Base-by-base conservation (phyloP, 2,888 invertebrate species). In the Drosophila demipolita region DNA sequence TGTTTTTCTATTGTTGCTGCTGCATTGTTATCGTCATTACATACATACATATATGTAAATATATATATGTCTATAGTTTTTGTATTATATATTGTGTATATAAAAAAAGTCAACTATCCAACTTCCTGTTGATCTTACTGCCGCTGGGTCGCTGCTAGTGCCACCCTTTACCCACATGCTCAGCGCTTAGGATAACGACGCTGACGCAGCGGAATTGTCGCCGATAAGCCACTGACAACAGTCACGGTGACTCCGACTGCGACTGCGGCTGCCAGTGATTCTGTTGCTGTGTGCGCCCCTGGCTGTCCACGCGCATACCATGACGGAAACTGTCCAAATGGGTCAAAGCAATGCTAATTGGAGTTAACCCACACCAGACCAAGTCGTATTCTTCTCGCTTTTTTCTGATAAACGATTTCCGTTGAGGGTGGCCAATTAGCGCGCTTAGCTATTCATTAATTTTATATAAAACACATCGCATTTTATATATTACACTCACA, bases 91-190 rank as follows among this genome's bases (percentile, higher is more conserved):
- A 75, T 74, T 68, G 74, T 85, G 75, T 87, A 82, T 81, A 82
- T 89, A 79, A 82, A 87, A 83, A 70, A 64, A 82, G 77, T 78
- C 57, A 66, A 80, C 80, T 80, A 82, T 75, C 66, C 79, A 78
- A 88, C 89, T 88, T 88, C 88, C 88, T 89, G 90, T 88, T 88
- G 83, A 82, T 87, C 75, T 71, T 75, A 78, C 76, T 83, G 66
- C 76, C 49, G 38, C 55, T 57, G 73, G n/a, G 33, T 54, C 49
- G 72, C 78, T 75, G 83, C 78, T 78, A 85, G 68, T 72, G 87
- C 80, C 91, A 91, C 91, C 91, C 91, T 91, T 91, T 91, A 91
- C 91, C 91, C 91, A 91, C 91, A 91, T 91, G 89, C 66, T 67
- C 55, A 73, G 77, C 61, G 86, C 80, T 87, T 91, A 91, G 91